These are phyloP conservation scores for Anaspis maculata DNA, from an alignment of 2,888 invertebrate genomes.

Conservation along the genomic window DNA sequence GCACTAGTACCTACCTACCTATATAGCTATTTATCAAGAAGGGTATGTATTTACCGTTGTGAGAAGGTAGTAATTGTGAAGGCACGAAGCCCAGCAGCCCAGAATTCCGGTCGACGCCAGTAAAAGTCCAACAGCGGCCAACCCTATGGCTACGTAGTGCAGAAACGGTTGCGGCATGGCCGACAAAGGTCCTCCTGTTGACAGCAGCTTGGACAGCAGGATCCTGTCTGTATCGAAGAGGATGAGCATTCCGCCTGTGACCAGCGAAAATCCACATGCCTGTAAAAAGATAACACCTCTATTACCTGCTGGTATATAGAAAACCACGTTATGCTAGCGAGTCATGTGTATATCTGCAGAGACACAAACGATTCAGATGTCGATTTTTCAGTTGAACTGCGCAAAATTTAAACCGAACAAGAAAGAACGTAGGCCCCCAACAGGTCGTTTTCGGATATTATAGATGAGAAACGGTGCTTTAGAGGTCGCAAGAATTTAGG, in stretches of 20 bases:
- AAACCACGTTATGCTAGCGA: background rate
- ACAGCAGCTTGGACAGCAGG: constrained; percentile 56
- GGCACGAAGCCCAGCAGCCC: constrained; percentile 75
- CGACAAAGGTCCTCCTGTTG: constrained; percentile 55
- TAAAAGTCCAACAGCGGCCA: constrained; percentile 60
- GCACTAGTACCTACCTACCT: too few relatives aligned
- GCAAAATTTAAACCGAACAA: too few relatives aligned
- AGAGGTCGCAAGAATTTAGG: too few relatives aligned
- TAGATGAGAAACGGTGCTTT: too few relatives aligned
- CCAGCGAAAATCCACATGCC: constrained; percentile 64
- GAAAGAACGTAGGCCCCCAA: too few relatives aligned
- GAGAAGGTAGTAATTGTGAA: constrained; percentile 66
- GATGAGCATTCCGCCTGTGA: constrained; percentile 64
- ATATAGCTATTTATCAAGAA: constrained; percentile 1
- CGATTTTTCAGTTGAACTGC: too few relatives aligned
- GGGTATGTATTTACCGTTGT: constrained; percentile 47
- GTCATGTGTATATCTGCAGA: background rate
- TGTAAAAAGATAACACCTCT: constrained; percentile 36
- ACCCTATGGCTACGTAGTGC: constrained; percentile 64
- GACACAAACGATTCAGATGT: too few relatives aligned
- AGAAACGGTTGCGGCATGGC: constrained; percentile 63
- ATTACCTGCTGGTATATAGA: background rate
- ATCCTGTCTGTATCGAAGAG: constrained; percentile 64
- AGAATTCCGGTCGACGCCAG: constrained; percentile 62
- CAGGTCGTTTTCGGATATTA: too few relatives aligned